Percentiles rank a stretch among this genome's conserved stretches.
These are phyloP conservation scores for Drosophila triauraria DNA, from an alignment of 1,140 invertebrate genomes.

Conservation along the genomic window DNA sequence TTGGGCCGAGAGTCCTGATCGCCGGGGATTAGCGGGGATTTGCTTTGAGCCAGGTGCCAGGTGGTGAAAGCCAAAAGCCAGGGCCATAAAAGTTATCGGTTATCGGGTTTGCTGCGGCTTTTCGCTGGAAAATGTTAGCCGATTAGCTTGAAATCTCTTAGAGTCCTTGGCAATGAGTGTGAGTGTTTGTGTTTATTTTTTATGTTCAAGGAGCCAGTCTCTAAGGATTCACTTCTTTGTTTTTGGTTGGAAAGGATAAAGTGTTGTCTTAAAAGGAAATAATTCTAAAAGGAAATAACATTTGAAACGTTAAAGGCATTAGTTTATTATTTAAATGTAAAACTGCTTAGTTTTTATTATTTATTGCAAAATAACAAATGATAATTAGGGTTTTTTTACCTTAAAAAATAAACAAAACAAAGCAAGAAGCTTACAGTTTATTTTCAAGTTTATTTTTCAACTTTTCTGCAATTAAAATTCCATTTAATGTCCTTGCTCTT, in stretches of 20 bases:
- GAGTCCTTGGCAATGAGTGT: not conserved
- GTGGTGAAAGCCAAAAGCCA: constrained; percentile 19
- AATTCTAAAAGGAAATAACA: no score
- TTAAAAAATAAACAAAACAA: not conserved
- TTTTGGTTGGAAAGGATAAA: no score
- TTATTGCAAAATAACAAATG: no score
- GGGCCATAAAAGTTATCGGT: constrained; percentile 19
- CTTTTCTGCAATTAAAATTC: not conserved
- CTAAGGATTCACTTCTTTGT: no score
- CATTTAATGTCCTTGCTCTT: not conserved
- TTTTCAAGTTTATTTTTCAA: not conserved
- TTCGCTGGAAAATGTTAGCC: not conserved
- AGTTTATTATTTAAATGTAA: no score
- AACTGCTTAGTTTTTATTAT: no score
- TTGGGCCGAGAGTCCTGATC: constrained; percentile 30
- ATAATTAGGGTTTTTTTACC: no score
- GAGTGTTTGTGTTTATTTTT: not conserved
- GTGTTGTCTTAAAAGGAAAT: no score
- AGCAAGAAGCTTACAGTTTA: no score
- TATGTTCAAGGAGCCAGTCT: no score
- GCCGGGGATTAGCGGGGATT: constrained; percentile 15
- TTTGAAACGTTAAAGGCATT: no score
- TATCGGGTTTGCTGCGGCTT: not conserved
- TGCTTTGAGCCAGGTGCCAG: constrained; percentile 4
- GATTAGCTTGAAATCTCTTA: no score